Base-by-base conservation (phyloP, 2,888 invertebrate genomes). In the Mechanitis messenoides region DNA sequence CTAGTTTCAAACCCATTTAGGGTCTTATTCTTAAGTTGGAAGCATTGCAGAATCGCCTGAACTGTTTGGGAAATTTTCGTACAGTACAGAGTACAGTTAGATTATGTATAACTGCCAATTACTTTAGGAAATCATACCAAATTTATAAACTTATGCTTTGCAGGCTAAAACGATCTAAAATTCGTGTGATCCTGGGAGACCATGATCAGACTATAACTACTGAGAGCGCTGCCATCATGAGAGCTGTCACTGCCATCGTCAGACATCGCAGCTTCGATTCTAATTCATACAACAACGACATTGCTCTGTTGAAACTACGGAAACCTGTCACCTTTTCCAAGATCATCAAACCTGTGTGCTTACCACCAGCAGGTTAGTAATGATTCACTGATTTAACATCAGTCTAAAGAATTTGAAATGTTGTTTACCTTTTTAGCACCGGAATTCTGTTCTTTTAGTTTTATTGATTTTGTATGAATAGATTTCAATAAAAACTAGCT, bases 201-300 rank as follows among this genome's bases (percentile, higher is more conserved):
- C 95, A 96, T 75, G 95, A 96, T 79, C 95, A 96, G 81, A 94
- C 94, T 58, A 91, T 94, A 35, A 95, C 94, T 0, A 92, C 93
- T 0, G 96, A 96, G 77, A 93, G 94, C 7, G 92, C 93, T 3
- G 95, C 96, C 20, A 93, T 95, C 73, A 96, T 96, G 93, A 89
- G 96, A 65, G 95, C 95, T 0, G 95, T 96, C 20, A 93, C 95
- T 33, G 90, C 94, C 45, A 92, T 96, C 61, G 93, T 95, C 56
- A 91, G 95, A 33, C 96, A 96, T 74, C 92, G 95, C 58, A 95
- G 95, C 82, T 96, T 96, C 79, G 95, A 96, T 79, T 93, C 95
- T 2, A 94, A 95, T 74, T 94, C 95, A 0, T 96, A 95, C 78
- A 96, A 96, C 82, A 96, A 96, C 78, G 96, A 96, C 77, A 95